Percentiles rank a stretch among this genome's conserved stretches.
Evolutionary conservation across 2,888 invertebrate species (phyloP).

Genomic region (Tetanocera ferruginea): DNA sequence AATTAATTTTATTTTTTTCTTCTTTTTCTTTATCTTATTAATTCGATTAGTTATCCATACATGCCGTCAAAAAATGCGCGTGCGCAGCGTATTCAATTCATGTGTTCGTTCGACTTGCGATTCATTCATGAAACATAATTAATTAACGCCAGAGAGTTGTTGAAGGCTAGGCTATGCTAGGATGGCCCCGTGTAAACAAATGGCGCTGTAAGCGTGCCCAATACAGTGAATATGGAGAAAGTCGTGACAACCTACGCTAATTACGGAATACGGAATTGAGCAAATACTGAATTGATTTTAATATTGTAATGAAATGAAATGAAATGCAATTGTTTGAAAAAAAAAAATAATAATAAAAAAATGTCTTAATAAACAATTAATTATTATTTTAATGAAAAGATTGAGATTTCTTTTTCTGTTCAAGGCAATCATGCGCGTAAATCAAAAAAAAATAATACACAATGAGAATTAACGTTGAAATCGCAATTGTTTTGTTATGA

Average conservation of each 20-base stretch:
- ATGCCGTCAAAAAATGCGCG: conserved; percentile 16
- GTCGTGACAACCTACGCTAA: conserved; percentile 15
- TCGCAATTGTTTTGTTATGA: no score
- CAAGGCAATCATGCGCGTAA: no score
- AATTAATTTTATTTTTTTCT: conserved; percentile 28
- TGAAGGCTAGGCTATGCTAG: neutral
- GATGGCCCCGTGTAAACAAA: neutral
- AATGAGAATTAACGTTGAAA: no score
- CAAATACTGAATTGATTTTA: conserved; percentile 15
- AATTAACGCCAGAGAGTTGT: conserved; percentile 17
- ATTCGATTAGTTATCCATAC: neutral
- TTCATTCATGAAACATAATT: conserved; percentile 20
- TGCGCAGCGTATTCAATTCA: neutral
- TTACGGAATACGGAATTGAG: neutral
- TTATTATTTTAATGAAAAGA: neutral
- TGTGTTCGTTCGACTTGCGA: neutral
- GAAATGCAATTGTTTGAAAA: conserved; percentile 13
- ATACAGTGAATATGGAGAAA: conserved; percentile 7
- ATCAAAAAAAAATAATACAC: no score
- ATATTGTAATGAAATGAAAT: neutral
- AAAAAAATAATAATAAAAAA: neutral
- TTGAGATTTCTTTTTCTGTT: no score
- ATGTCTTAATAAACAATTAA: conserved; percentile 18
- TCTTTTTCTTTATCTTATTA: neutral
- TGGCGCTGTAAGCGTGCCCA: conserved; percentile 2